These are phyloP conservation scores for Eupithecia abbreviata DNA, from an alignment of 2,888 invertebrate genomes.

Conservation along the genomic window DNA sequence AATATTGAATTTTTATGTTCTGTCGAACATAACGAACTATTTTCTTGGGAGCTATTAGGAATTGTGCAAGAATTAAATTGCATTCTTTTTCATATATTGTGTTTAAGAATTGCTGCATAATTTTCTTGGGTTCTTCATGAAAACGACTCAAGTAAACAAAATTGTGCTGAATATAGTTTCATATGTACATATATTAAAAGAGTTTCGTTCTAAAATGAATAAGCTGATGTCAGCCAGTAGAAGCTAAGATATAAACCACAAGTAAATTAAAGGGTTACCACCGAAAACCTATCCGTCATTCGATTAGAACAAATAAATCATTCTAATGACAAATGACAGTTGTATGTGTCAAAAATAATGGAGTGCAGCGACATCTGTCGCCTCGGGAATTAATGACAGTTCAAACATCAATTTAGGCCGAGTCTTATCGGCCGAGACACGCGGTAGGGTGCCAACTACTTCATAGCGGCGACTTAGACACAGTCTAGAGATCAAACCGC, in stretches of 20 bases:
- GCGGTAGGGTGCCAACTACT: constrained; percentile 67
- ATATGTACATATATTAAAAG: neutral
- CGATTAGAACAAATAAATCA: constrained; percentile 67
- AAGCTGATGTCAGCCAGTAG: neutral
- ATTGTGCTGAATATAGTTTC: neutral
- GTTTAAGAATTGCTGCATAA: neutral
- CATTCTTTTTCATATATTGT: neutral
- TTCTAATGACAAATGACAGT: constrained; percentile 74
- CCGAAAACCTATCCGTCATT: constrained; percentile 54
- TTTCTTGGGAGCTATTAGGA: constrained; percentile 13
- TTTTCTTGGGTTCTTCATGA: neutral
- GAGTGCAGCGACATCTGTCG: constrained; percentile 78
- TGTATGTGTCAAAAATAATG: constrained; percentile 80
- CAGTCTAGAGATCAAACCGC: constrained; percentile 27
- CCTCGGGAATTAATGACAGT: constrained; percentile 77
- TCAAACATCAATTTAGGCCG: constrained; percentile 79
- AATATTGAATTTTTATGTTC: constrained; percentile 19
- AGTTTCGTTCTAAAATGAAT: neutral
- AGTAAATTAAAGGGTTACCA: constrained; percentile 19
- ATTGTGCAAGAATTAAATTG: neutral
- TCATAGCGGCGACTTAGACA: constrained; percentile 45
- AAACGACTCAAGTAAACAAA: neutral
- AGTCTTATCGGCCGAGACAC: constrained; percentile 70
- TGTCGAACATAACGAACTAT: constrained; percentile 8
- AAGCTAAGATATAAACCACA: neutral